Conservation (phyloP, 92 coral and sea anemone species). For the Zoanthus gigantus region DNA sequence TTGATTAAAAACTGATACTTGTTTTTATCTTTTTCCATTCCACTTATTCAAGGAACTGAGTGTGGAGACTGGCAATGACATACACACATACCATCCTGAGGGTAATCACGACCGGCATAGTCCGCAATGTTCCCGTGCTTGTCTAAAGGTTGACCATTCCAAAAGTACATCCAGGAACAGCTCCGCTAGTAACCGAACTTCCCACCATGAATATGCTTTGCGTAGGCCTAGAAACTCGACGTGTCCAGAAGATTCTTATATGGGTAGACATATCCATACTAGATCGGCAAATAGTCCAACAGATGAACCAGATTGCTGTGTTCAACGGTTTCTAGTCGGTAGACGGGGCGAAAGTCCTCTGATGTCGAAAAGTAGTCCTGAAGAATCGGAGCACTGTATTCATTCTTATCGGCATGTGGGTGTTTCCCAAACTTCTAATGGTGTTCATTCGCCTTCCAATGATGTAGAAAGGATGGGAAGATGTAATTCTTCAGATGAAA, state of each 20-base stretch:
- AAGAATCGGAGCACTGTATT: background rate
- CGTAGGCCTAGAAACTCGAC: conserved; percentile 9
- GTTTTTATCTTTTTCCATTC: background rate
- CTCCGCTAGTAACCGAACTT: conserved; percentile 3
- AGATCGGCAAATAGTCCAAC: background rate
- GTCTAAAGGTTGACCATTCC: background rate
- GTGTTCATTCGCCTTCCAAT: background rate
- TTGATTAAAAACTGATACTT: background rate
- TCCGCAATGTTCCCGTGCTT: conserved; percentile 22
- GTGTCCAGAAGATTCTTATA: conserved; percentile 4
- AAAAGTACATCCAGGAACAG: conserved; percentile 6
- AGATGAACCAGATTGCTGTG: too few species aligned
- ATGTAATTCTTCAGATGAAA: background rate
- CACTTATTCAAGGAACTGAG: conserved; percentile 6
- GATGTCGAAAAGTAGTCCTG: background rate
- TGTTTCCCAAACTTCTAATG: background rate
- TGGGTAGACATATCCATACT: background rate
- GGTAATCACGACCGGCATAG: conserved; percentile 17
- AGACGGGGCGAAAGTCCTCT: background rate
- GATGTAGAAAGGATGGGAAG: background rate
- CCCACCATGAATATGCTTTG: conserved; percentile 1
- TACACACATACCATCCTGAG: background rate
- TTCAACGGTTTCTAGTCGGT: too few species aligned
- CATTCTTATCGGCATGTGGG: background rate
- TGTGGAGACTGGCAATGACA: background rate